Conservation (phyloP, 1,140 invertebrate genomes). For the Drosophila ananassae region DNA sequence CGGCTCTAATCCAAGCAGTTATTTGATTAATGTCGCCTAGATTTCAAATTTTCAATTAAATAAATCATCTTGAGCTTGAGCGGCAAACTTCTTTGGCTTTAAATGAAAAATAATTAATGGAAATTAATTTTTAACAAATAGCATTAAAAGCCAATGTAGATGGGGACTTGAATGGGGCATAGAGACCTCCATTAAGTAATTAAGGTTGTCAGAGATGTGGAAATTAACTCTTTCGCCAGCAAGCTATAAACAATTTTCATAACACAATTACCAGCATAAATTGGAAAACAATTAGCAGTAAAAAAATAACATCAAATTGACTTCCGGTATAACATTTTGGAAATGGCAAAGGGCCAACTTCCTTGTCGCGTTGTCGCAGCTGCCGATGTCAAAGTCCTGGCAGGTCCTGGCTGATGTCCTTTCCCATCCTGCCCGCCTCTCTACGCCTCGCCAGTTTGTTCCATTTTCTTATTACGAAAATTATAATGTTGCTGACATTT, state of each 20-base stretch:
- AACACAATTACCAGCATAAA: constrained; percentile 54
- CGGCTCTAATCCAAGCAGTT: constrained; percentile 27
- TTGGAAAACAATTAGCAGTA: constrained; percentile 70
- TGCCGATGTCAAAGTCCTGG: constrained; percentile 32
- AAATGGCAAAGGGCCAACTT: constrained; percentile 23
- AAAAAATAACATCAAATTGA: constrained; percentile 47
- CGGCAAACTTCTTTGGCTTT: constrained; percentile 9
- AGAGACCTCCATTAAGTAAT: constrained; percentile 35
- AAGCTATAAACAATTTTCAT: constrained; percentile 28
- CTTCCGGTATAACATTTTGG: constrained; percentile 27
- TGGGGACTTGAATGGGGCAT: background rate
- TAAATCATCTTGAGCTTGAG: constrained; percentile 24
- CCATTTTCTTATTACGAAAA: constrained; percentile 35
- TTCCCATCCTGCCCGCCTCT: constrained; percentile 2
- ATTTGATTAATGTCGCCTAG: constrained; percentile 63
- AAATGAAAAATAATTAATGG: constrained; percentile 55
- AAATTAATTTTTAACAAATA: constrained; percentile 65
- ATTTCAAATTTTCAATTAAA: constrained; percentile 55
- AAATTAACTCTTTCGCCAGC: constrained; percentile 52
- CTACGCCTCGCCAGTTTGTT: constrained; percentile 7
- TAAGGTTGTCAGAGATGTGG: constrained; percentile 24
- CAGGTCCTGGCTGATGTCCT: constrained; percentile 19
- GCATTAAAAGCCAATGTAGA: constrained; percentile 1
- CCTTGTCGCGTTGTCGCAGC: constrained; percentile 32
- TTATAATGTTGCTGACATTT: constrained; percentile 35